phyloP scores from a whole-genome alignment of 2,113 vertebrate species.

The Seriola aureovittata region DNA sequence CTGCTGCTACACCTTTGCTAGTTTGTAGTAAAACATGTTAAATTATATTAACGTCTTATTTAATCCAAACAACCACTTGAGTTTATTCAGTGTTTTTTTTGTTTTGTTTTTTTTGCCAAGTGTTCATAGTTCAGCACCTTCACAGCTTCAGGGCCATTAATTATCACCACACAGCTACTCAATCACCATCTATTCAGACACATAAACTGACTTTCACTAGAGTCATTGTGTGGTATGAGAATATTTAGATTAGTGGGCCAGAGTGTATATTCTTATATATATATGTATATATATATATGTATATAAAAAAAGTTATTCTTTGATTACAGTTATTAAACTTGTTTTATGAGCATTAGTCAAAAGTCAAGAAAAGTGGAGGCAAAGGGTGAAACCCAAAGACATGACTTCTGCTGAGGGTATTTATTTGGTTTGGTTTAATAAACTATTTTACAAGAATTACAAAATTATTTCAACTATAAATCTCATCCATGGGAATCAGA shows the following conservation, averaged over 20 bases:
- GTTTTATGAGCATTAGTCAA: not conserved
- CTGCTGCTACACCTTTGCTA: not conserved
- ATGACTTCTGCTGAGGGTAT: not conserved
- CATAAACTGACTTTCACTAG: not conserved
- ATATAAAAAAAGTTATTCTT: not conserved
- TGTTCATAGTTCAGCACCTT: slow-evolving; percentile 26
- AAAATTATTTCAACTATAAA: not conserved
- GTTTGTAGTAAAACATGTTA: slow-evolving; percentile 6
- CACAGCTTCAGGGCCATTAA: not conserved
- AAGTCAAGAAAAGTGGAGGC: not conserved
- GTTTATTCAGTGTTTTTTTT: slow-evolving; percentile 19
- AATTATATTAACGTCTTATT: slow-evolving; percentile 34
- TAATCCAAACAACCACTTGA: slow-evolving; percentile 23
- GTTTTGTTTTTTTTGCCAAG: not conserved
- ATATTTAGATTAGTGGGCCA: not conserved
- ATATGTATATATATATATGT: too few relatives aligned
- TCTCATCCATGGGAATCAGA: not conserved
- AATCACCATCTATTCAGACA: not conserved
- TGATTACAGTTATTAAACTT: not conserved
- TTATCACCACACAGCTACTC: not conserved
- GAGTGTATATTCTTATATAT: not conserved
- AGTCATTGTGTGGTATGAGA: not conserved
- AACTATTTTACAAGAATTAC: not conserved
- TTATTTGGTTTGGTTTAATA: slow-evolving; percentile 1
- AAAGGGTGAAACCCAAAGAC: not conserved